These are phyloP conservation scores for Opisthograptis luteolata DNA, from an alignment of 2,888 invertebrate genomes.

Conservation along the genomic window DNA sequence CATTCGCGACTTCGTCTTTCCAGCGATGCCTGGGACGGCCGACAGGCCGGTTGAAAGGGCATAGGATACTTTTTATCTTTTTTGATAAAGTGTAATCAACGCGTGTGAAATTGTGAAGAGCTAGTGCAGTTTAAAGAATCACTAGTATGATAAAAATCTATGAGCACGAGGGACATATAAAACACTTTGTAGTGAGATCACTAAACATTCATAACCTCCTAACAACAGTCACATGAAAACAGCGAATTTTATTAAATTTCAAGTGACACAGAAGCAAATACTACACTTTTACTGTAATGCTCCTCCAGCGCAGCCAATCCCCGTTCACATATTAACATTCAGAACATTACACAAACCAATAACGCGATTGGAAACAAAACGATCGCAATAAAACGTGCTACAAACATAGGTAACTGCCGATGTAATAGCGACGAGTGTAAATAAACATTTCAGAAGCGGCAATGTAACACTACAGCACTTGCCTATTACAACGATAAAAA, in stretches of 20 bases:
- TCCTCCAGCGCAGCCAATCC: background rate
- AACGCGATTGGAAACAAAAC: conserved; percentile 18
- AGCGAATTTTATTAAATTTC: conserved; percentile 1
- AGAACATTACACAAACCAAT: conserved; percentile 20
- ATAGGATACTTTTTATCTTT: too few species aligned
- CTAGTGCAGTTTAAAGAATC: too few species aligned
- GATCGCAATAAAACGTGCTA: conserved; percentile 14
- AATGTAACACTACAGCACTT: too few species aligned
- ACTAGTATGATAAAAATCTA: too few species aligned
- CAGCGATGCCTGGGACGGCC: too few species aligned
- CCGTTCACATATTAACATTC: conserved; percentile 20
- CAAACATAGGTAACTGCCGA: conserved; percentile 11
- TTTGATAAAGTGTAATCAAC: too few species aligned
- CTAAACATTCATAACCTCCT: background rate
- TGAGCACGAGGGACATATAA: too few species aligned
- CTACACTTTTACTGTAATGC: conserved; percentile 13
- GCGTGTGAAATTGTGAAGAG: too few species aligned
- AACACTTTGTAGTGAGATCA: too few species aligned
- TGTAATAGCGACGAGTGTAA: conserved; percentile 21
- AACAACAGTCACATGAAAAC: background rate
- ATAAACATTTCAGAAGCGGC: conserved; percentile 21
- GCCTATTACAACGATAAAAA: too few species aligned
- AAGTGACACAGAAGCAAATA: background rate
- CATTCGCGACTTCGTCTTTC: too few species aligned
- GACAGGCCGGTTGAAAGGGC: too few species aligned